Percentiles rank a stretch among this genome's conserved stretches.
Conservation (phyloP, 53 echinoderm and acorn worm genomes). For the Patiria pectinifera region DNA sequence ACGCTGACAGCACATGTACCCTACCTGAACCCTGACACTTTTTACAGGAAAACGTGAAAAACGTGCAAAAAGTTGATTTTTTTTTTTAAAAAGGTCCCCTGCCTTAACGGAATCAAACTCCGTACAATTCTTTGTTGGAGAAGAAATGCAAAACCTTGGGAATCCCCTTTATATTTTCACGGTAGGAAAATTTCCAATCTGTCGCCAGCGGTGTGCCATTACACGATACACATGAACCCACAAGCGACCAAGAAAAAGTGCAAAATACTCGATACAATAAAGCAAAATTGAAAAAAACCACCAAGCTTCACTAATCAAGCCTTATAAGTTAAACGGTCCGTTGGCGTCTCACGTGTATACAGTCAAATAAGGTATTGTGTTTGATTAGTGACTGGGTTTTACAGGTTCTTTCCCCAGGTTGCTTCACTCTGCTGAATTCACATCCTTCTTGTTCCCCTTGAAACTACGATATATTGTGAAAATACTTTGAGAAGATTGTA, state of each 20-base stretch:
- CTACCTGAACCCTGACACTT: neutral
- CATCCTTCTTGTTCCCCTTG: too few relatives aligned
- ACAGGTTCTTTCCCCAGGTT: too few relatives aligned
- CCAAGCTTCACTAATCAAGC: constrained; percentile 13
- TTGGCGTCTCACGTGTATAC: neutral
- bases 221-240: neutral
- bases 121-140: neutral
- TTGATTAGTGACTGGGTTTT: neutral
- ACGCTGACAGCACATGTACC: neutral
- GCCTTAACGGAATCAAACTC: too few relatives aligned
- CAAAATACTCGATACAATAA: neutral
- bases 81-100: neutral
- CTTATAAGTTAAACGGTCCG: neutral
- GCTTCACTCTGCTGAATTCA: too few relatives aligned
- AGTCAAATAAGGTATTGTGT: neutral
- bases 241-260: neutral
- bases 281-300: neutral
- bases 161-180: neutral
- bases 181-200: neutral
- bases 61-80: neutral
- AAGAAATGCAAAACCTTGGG: neutral
- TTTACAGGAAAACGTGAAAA: neutral
- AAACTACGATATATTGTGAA: too few relatives aligned
- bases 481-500: too few relatives aligned
- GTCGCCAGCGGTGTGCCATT: neutral